Conservation (phyloP, 2,113 vertebrate species). For the Actenoides lindsayi region DNA sequence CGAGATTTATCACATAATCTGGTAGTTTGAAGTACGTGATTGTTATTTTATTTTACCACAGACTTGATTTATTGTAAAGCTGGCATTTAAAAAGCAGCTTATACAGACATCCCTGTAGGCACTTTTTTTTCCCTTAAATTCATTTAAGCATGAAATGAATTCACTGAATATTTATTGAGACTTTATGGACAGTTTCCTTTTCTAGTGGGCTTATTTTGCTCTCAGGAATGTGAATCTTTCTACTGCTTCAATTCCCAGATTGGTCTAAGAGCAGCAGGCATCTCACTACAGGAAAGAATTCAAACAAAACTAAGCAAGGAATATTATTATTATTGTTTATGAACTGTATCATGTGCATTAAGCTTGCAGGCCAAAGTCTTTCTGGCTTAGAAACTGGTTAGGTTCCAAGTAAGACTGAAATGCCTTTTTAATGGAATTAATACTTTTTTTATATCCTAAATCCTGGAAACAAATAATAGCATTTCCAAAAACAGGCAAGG, state of each 20-base stretch:
- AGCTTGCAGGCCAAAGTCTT: background rate
- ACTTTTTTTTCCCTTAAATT: constrained; percentile 43
- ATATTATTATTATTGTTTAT: constrained; percentile 40
- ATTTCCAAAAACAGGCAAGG: background rate
- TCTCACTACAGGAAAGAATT: constrained; percentile 5
- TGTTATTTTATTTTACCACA: constrained; percentile 49
- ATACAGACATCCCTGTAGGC: constrained; percentile 54
- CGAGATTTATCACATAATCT: constrained; percentile 53
- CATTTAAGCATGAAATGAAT: constrained; percentile 63
- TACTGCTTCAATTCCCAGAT: constrained; percentile 14
- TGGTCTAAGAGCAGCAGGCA: background rate
- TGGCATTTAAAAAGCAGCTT: constrained; percentile 61
- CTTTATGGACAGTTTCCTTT: constrained; percentile 65
- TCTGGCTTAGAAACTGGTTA: constrained; percentile 15
- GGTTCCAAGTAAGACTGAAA: background rate
- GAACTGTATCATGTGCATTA: background rate
- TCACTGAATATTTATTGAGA: constrained; percentile 70
- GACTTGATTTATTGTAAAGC: constrained; percentile 46
- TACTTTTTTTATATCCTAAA: background rate
- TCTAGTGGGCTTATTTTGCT: constrained; percentile 59
- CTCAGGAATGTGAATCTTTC: constrained; percentile 39
- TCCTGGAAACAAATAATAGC: background rate
- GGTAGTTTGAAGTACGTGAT: constrained; percentile 33
- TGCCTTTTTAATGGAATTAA: constrained; percentile 21
- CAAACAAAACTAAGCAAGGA: constrained; percentile 26